Conservation (phyloP, 92 coral and sea anemone genomes). For the Anthopleura xanthogrammica region DNA sequence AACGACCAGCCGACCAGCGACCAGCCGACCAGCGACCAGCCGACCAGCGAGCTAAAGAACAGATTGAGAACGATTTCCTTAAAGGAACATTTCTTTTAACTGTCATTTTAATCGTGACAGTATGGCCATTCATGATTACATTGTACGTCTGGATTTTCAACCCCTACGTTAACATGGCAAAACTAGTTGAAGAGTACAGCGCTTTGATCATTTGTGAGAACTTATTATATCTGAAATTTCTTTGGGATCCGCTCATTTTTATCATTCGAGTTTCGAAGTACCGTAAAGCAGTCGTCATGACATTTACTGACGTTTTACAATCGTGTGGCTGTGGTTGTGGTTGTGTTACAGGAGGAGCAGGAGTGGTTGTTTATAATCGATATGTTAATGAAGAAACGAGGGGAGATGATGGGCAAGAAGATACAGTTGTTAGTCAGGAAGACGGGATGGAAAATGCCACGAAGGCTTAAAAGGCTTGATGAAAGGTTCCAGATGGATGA, state of each 20-base stretch:
- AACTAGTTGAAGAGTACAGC: conserved; percentile 16
- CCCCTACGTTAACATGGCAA: neutral
- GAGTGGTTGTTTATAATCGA: conserved; percentile 15
- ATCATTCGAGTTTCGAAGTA: conserved; percentile 63
- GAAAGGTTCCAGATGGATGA: too few species aligned
- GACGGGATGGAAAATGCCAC: neutral
- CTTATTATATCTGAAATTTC: conserved; percentile 57
- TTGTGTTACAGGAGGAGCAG: conserved; percentile 8
- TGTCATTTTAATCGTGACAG: conserved; percentile 55
- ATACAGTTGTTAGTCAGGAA: conserved; percentile 6
- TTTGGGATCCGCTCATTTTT: conserved; percentile 69
- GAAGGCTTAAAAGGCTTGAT: too few species aligned
- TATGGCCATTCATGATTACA: conserved; percentile 54
- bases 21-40: conserved; percentile 20
- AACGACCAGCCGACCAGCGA: too few species aligned
- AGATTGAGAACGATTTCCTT: conserved; percentile 63
- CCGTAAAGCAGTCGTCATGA: conserved; percentile 56
- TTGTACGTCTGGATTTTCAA: conserved; percentile 26
- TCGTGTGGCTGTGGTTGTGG: conserved; percentile 10
- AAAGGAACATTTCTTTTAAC: conserved; percentile 66
- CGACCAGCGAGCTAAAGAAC: conserved; percentile 9
- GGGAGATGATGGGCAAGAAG: neutral
- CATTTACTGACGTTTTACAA: neutral
- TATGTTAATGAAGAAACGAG: conserved; percentile 21
- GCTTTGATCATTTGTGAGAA: conserved; percentile 38